A percentile compares a stretch with the other conserved stretches of the same genome.
Conservation (phyloP, 2,888 invertebrate genomes). For the Macrosiphum euphorbiae region DNA sequence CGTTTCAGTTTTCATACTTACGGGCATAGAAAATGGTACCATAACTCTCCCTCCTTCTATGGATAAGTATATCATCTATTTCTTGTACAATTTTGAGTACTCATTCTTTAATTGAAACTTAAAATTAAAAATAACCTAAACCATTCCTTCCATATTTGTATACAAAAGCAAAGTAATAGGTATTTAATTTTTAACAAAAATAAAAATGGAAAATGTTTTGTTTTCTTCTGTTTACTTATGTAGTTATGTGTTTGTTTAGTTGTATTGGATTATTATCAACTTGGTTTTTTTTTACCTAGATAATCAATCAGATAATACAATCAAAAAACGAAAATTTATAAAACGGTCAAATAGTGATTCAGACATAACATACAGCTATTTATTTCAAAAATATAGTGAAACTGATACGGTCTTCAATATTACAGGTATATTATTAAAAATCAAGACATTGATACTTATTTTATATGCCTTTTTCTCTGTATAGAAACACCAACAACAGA, state of each 20-base stretch:
- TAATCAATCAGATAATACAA: slow-evolving; percentile 23
- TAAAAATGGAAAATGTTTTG: not conserved
- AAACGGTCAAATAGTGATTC: slow-evolving; percentile 55
- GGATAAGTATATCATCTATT: not conserved
- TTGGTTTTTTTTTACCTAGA: slow-evolving; percentile 30
- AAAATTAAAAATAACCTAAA: not conserved
- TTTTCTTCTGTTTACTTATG: not conserved
- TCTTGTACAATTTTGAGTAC: not conserved
- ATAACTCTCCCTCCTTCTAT: not conserved
- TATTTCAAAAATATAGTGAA: slow-evolving; percentile 50
- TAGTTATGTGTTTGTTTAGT: not conserved
- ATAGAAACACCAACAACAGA: slow-evolving; percentile 49
- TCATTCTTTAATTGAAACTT: too few species aligned
- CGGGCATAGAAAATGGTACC: not conserved
- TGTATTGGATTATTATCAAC: not conserved
- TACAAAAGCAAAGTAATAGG: not conserved
- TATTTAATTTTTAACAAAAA: not conserved
- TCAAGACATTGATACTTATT: not conserved
- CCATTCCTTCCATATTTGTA: not conserved
- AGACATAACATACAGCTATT: slow-evolving; percentile 41
- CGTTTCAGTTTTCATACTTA: not conserved
- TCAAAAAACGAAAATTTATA: slow-evolving; percentile 29
- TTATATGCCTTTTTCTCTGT: not conserved
- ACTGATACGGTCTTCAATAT: slow-evolving; percentile 53
- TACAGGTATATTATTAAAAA: slow-evolving; percentile 12